Base-by-base conservation (phyloP, 2,888 invertebrate genomes). In the Drosophila nigritarsus region DNA sequence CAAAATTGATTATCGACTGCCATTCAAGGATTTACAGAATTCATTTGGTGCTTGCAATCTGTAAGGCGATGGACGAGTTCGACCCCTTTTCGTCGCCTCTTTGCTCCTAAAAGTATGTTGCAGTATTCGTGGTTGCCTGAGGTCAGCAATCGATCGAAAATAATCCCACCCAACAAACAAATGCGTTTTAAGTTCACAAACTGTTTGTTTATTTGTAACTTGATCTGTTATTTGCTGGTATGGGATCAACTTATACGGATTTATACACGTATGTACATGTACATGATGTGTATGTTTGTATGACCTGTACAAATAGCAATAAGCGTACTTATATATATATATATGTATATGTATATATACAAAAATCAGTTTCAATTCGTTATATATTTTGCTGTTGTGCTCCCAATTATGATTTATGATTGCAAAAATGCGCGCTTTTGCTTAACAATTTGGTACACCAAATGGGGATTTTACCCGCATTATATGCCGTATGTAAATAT, bases 201-300 rank as follows among this genome's bases (percentile, higher is more conserved):
- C 18, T 27, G 9, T 34, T n/a, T 32, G 24, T 54, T 63, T 65
- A 53, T 56, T 15, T 38, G 34, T 6, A 30, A 11, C 24, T 6
- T 8, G 7, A 27, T 38, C 38, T 13, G 36, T 38, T 38, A 5
- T 54, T 80, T 73, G 68, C 83, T 66, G 63, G 75, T 65, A 82
- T 73, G 65, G 83, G 75, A 55, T 72, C 73, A 38, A 30, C 55
- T 53, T 69, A 53, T 61, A 34, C 75, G 79, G 68, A 70, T 82
- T 80, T 29, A 55, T 64, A 73, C 67, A 63, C 70, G 27, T 60
- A 65, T 60, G 9, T 50, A n/a, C 58, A 30, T 61, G n/a, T 60
- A 51, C 51, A 48, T 51, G 42, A 48, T 64, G 73, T 58, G 30
- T 42, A 60, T 34, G 30, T 73, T 30, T 78, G 20, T 73, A 70